A percentile compares a stretch with the other conserved stretches of the same genome.
Evolutionary conservation across 2,797 vertebrate species (phyloP).

Genomic region (Sebastes oblongus): DNA sequence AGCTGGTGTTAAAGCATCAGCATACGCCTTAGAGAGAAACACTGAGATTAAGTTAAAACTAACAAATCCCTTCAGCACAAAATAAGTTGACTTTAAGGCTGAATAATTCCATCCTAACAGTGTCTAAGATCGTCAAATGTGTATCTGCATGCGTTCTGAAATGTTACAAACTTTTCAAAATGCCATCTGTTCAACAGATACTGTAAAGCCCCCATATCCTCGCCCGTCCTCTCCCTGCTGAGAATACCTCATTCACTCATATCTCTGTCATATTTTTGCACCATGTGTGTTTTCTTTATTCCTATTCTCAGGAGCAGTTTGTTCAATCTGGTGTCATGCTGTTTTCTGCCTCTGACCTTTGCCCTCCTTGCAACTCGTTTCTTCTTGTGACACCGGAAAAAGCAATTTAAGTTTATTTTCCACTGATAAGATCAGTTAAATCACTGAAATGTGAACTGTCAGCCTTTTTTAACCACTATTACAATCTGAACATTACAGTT

Average conservation of each 20-base stretch:
- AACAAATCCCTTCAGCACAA: background rate
- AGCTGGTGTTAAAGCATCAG: background rate
- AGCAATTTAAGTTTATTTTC: background rate
- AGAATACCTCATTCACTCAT: background rate
- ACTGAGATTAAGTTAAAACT: background rate
- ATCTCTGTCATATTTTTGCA: background rate
- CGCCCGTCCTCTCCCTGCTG: background rate
- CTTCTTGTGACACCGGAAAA: background rate
- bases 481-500: background rate
- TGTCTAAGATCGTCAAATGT: background rate
- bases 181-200: constrained; percentile 23
- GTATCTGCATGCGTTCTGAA: background rate
- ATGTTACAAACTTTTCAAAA: background rate
- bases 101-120: background rate
- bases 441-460: background rate
- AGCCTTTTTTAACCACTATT: background rate
- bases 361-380: background rate
- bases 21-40: background rate
- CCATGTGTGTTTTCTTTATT: background rate
- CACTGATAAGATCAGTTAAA: constrained; percentile 1
- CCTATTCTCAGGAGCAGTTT: background rate
- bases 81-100: background rate
- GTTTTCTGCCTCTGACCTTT: constrained; percentile 23
- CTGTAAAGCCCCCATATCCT: background rate
- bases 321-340: background rate